Conservation (phyloP, 2,888 invertebrate genomes). For the Malthinus flaveolus region DNA sequence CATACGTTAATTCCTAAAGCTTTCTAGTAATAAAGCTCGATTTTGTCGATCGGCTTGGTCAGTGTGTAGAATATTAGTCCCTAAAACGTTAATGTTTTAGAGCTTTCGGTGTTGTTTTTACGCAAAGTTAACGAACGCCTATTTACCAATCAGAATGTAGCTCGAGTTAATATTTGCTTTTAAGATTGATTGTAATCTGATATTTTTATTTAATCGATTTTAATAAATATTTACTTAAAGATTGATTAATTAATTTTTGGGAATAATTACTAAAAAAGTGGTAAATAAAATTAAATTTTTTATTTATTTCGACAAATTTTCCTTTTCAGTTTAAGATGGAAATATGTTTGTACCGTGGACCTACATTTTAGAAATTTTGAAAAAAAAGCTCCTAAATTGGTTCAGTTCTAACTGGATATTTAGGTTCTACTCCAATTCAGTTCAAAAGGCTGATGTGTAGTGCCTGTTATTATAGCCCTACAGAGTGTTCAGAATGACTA, state of each 20-base stretch:
- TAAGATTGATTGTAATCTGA: constrained; percentile 30
- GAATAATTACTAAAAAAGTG: no score
- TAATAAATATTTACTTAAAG: no score
- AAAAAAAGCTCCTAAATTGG: no score
- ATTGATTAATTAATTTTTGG: constrained; percentile 1
- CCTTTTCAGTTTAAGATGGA: background rate
- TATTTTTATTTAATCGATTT: constrained; percentile 9
- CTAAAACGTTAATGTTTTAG: constrained; percentile 15
- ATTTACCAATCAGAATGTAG: constrained; percentile 21
- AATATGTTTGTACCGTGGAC: background rate
- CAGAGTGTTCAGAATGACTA: no score
- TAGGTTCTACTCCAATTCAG: no score
- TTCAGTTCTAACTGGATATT: no score
- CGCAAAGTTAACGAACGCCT: constrained; percentile 24
- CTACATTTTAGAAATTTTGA: no score
- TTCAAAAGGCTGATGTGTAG: no score
- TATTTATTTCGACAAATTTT: background rate
- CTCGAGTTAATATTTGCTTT: constrained; percentile 28
- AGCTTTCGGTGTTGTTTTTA: constrained; percentile 15
- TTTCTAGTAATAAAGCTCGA: constrained; percentile 24
- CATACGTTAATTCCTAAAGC: constrained; percentile 14
- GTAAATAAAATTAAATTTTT: background rate
- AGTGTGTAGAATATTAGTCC: constrained; percentile 21
- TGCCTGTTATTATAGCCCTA: no score
- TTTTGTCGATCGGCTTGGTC: constrained; percentile 21